Evolutionary conservation across 2,113 vertebrate species (phyloP), one percentile per base, ranked within the genome.

Genomic region (Atractosteus spatula): DNA sequence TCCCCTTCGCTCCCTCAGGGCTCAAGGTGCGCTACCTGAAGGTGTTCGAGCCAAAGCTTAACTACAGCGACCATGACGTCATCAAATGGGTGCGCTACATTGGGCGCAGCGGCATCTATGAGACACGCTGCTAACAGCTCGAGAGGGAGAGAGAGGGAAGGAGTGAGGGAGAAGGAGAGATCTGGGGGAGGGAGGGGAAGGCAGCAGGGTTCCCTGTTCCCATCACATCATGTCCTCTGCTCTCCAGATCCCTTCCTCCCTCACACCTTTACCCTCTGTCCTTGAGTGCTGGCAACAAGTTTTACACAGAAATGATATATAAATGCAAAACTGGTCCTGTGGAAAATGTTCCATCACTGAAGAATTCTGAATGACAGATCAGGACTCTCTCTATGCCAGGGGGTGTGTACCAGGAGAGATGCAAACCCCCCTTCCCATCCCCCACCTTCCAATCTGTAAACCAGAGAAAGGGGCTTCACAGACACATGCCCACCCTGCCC

Each of bases 71-170:
- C 90, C 97, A 99, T 0, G 97, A 99, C 16, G 97, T 99, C 86
- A 98, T 99, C 81, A 99, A 99, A 97, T 99, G 97, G 97, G 97
- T 99, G 84, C 96, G 97, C 78, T 99, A 99, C 93, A 99, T 99
- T 8, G 97, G 97, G 77, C 93, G 97, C 81, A 99, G 97, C 0
- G 97, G 97, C 81, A 98, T 99, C 91, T 99, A 99, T 7, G 97
- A 99, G 91, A 99, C 97, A 2, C 95, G 97, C 86, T 99, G 97
- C 92, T 99, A 95, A 91, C 93, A 84, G 78, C 79, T 66, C 56
- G 71, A 69, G 51, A 57, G n/a, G 16, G 62, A 64, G 62, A 64
- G 29, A 64, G 29, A 12, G 29, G 62, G 29, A 41, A 10, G 62
- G 16, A 29, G 7, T 5, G 45, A 13, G 43, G 17, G n/a, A 29